Evolutionary conservation across 2,113 vertebrate species (phyloP).

Genomic region (Riparia riparia): DNA sequence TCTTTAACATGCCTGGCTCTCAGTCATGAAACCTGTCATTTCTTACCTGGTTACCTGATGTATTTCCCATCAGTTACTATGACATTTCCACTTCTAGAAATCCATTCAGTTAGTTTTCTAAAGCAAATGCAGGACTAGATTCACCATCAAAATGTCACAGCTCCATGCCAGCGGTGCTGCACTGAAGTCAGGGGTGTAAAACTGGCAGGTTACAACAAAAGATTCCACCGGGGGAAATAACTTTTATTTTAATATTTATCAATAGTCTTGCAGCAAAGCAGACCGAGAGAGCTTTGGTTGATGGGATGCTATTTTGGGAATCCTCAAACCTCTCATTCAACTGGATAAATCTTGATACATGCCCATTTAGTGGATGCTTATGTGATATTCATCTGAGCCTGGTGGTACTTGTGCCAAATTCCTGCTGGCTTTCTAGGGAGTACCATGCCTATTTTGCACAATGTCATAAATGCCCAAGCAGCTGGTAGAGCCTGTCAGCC

Average conservation of each 20-base stretch:
- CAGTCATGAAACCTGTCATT: conserved; percentile 24
- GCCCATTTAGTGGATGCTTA: neutral
- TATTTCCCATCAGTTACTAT: conserved; percentile 29
- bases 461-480: neutral
- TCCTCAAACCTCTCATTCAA: neutral
- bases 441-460: neutral
- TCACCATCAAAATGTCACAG: neutral
- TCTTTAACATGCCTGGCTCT: conserved; percentile 23
- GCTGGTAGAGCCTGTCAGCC: neutral
- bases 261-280: neutral
- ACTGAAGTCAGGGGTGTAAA: neutral
- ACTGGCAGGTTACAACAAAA: neutral
- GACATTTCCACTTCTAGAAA: neutral
- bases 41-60: conserved; percentile 28
- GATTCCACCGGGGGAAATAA: neutral
- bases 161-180: neutral
- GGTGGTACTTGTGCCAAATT: neutral
- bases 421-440: neutral
- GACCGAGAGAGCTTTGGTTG: neutral
- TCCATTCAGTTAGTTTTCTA: neutral
- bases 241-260: neutral
- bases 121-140: neutral
- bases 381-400: neutral
- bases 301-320: neutral
- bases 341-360: neutral